These are phyloP conservation scores for Thyatira batis DNA, from an alignment of 2,888 invertebrate species.

Conservation along the genomic window DNA sequence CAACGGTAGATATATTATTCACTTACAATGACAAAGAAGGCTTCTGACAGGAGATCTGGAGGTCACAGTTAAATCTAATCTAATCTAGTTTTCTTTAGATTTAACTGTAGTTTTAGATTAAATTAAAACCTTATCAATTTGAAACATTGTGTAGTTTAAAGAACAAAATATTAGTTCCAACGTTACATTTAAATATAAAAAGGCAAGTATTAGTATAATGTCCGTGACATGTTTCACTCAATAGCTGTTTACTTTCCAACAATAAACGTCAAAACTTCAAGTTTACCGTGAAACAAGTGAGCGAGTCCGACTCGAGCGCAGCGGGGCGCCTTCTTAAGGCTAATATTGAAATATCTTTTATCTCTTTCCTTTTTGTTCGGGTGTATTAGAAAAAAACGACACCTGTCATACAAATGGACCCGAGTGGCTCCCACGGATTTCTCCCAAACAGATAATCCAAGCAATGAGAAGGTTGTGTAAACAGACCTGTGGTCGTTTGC, in stretches of 20 bases:
- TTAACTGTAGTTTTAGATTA: too few species aligned
- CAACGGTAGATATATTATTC: too few species aligned
- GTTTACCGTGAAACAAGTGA: constrained; percentile 42
- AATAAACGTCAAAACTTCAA: constrained; percentile 41
- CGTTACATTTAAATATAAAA: background rate
- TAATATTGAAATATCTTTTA: constrained; percentile 70
- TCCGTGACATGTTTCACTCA: constrained; percentile 25
- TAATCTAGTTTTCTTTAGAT: too few species aligned
- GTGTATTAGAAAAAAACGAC: constrained; percentile 58
- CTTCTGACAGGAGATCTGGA: too few species aligned
- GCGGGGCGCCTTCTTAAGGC: constrained; percentile 56
- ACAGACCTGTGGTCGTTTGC: constrained; percentile 41
- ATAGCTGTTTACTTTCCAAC: constrained; percentile 37
- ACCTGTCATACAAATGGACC: constrained; percentile 60
- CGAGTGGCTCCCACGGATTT: constrained; percentile 52
- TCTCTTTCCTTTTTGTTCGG: constrained; percentile 48
- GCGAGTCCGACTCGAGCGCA: constrained; percentile 37
- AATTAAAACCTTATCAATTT: too few species aligned
- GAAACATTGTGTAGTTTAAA: too few species aligned
- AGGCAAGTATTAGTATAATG: constrained; percentile 31
- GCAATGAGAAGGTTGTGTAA: constrained; percentile 51
- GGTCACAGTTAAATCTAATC: too few species aligned
- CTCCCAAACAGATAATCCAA: constrained; percentile 40
- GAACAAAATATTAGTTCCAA: too few species aligned
- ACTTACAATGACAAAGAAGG: too few species aligned